Evolutionary conservation across 2,113 vertebrate genomes (phyloP).

Genomic region (Chamaetylas fuelleborni): DNA sequence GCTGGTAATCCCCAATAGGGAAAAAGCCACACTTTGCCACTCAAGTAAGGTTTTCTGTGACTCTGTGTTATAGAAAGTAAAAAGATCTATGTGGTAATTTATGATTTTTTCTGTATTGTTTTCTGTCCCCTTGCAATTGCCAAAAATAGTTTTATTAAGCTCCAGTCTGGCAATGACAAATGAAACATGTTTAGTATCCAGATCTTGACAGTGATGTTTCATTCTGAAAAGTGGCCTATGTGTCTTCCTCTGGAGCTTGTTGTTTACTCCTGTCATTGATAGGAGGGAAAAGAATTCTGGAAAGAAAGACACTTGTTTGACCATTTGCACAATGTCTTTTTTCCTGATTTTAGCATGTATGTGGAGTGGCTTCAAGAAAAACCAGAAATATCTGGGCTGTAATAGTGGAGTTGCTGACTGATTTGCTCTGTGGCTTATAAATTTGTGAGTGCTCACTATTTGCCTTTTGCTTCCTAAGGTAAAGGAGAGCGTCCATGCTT

Average conservation of each 20-base stretch:
- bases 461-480: neutral
- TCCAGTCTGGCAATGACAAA: neutral
- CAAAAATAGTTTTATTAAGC: neutral
- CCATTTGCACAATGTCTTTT: neutral
- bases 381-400: neutral
- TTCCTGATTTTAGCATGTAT: neutral
- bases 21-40: neutral
- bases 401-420: neutral
- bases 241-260: neutral
- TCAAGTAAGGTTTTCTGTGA: neutral
- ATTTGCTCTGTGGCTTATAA: neutral
- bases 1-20: fast-evolving
- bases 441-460: neutral
- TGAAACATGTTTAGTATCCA: neutral
- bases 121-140: neutral
- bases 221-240: neutral
- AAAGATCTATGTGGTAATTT: neutral
- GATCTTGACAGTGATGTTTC: neutral
- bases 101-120: neutral
- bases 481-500: neutral
- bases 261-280: neutral
- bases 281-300: neutral
- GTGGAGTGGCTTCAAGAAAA: neutral
- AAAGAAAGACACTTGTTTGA: neutral
- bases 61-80: neutral